phyloP scores from a whole-genome alignment of 2,888 invertebrate species.

The Arctia plantaginis region DNA sequence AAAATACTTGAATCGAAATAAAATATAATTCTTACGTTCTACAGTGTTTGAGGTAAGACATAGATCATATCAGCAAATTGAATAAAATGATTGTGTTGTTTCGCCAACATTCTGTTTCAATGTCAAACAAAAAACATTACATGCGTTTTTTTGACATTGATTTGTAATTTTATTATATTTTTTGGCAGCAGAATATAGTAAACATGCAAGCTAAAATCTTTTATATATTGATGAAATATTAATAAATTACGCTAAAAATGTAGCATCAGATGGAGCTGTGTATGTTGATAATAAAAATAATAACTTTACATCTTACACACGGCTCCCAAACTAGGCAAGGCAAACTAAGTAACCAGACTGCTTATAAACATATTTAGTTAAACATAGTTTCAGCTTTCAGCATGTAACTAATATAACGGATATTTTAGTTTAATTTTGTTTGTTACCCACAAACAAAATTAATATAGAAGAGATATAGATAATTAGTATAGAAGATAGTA shows the following conservation, averaged over 20 bases:
- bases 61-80: neutral
- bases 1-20: neutral
- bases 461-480: too few species aligned
- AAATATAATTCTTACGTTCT: neutral
- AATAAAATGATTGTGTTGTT: neutral
- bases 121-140: neutral
- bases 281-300: too few species aligned
- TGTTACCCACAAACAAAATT: too few species aligned
- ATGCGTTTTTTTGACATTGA: neutral
- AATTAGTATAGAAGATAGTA: neutral
- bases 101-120: neutral
- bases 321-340: neutral
- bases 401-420: too few species aligned
- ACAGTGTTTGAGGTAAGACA: neutral
- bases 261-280: too few species aligned
- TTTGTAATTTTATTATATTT: neutral
- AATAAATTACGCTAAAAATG: too few species aligned
- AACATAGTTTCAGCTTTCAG: neutral
- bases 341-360: neutral
- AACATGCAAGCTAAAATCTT: too few species aligned
- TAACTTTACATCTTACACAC: too few species aligned
- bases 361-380: neutral
- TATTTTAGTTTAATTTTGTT: neutral
- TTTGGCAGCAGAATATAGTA: too few species aligned
- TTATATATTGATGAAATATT: too few species aligned